Conservation (phyloP, 2,113 vertebrate genomes). For the Myrmophylax atrothorax region DNA sequence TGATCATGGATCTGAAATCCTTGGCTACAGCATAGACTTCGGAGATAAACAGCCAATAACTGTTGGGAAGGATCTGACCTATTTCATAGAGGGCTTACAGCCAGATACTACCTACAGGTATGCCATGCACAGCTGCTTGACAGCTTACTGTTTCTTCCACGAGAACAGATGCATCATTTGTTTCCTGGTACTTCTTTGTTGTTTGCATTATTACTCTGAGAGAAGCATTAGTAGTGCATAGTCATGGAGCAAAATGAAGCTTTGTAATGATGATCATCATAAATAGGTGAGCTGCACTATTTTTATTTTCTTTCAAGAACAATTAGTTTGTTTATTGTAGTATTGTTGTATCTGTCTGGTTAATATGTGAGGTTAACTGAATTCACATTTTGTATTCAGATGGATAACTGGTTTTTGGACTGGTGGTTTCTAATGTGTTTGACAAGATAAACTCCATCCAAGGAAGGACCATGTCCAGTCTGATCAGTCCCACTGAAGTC, state of each 20-base stretch:
- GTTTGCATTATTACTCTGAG: background rate
- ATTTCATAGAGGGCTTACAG: slow-evolving; percentile 88
- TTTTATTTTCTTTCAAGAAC: background rate
- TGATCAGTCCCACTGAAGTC: background rate
- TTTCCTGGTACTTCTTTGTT: background rate
- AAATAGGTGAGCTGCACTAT: background rate
- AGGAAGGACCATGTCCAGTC: background rate
- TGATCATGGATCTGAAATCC: slow-evolving; percentile 92
- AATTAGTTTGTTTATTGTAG: background rate
- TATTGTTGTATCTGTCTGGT: background rate
- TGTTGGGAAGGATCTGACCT: slow-evolving; percentile 84
- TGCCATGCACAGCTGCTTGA: background rate
- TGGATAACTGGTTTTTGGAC: background rate
- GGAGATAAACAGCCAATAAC: slow-evolving; percentile 90
- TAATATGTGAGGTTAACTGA: background rate
- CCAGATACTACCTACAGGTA: slow-evolving; percentile 98
- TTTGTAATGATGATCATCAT: background rate
- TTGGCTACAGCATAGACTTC: slow-evolving; percentile 92
- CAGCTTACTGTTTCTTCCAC: background rate
- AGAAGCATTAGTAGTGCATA: background rate
- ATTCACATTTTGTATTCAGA: background rate
- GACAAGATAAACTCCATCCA: background rate
- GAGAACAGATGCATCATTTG: background rate
- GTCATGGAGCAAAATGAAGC: background rate
- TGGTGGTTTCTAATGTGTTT: background rate